Evolutionary conservation across 2,888 invertebrate genomes (phyloP), one percentile per base, ranked within the genome.

Genomic region (Himalopsyche tibetana): DNA sequence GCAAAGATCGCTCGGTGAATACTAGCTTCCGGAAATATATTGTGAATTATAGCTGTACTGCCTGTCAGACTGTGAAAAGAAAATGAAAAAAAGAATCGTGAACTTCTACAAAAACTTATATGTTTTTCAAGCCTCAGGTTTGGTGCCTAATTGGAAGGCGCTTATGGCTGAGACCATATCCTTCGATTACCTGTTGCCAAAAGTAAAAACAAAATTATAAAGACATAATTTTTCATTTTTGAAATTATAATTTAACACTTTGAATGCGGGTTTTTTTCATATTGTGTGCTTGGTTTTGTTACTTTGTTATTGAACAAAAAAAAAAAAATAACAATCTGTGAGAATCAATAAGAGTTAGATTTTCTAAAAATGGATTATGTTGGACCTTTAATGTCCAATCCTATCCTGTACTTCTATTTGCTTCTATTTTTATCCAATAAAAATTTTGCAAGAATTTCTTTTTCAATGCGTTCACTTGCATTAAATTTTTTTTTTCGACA

Each of bases 131-230:
- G 63, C 19, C 63, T 63, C 63, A 63, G 63, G 19, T 63, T 63
- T 63, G 63, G 19, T 5, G 63, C 63, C 63, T 63, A 28, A 63
- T 19, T 63, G 63, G 63, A 19, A 12, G 63, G 63, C 51, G 51
- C 51, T 51, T 15, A 51, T 51, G 15, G 51, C 51, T 51, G 51
- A 51, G 51, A 15, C 51, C 51, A 51, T 51, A 51, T 51, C 8
- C 51, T 51, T 15, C 15, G 51, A 51, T 51, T 19, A 63, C 63
- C 63, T 8, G 19, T 63, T 28, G n/a, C 8, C 15, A 63, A 63
- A 63, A 63, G 63, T 63, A 63, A 63, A 63, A 19, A 63, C 63
- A 63, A 19, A 19, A 19, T 63, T 63, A 28, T 63, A 63, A 15
- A 63, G 63, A 63, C 19, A 19, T 19, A 4, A 63, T 19, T 63